Percentiles rank a stretch among this genome's conserved stretches.
Evolutionary conservation across 1,140 invertebrate species (phyloP).

Genomic region (Plectrocnemia conspersa): DNA sequence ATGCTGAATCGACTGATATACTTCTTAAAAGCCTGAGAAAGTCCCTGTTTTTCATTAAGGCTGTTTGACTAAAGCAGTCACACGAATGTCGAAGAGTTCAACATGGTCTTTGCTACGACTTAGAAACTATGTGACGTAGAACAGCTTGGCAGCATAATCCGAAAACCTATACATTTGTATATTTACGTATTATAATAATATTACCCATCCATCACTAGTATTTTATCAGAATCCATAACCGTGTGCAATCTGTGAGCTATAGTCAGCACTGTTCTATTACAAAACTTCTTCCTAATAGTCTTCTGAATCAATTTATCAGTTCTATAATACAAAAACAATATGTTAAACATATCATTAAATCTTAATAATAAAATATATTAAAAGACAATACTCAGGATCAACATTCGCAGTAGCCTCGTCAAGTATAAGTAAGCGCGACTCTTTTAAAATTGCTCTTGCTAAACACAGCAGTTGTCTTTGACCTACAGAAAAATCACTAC

Average conservation of each 20-base stretch:
- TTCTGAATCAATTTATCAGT: slow-evolving; percentile 65
- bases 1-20: too few species aligned
- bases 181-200: too few species aligned
- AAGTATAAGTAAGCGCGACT: slow-evolving; percentile 70
- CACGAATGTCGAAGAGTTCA: too few species aligned
- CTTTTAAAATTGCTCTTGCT: slow-evolving; percentile 67
- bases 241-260: slow-evolving; percentile 80
- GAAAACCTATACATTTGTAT: too few species aligned
- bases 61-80: too few species aligned
- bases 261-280: slow-evolving; percentile 70
- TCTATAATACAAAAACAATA: slow-evolving; percentile 42
- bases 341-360: slow-evolving; percentile 3
- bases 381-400: slow-evolving; percentile 58
- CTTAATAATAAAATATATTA: not conserved
- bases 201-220: slow-evolving; percentile 66
- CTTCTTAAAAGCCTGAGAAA: too few species aligned
- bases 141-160: too few species aligned
- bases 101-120: too few species aligned
- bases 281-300: slow-evolving; percentile 66
- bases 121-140: too few species aligned
- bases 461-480: slow-evolving; percentile 75
- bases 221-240: slow-evolving; percentile 72
- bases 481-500: slow-evolving; percentile 69
- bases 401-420: slow-evolving; percentile 88
- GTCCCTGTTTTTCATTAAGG: too few species aligned